These are phyloP conservation scores for Oreohelix idahoensis DNA, from an alignment of 1,140 invertebrate genomes.

Conservation along the genomic window DNA sequence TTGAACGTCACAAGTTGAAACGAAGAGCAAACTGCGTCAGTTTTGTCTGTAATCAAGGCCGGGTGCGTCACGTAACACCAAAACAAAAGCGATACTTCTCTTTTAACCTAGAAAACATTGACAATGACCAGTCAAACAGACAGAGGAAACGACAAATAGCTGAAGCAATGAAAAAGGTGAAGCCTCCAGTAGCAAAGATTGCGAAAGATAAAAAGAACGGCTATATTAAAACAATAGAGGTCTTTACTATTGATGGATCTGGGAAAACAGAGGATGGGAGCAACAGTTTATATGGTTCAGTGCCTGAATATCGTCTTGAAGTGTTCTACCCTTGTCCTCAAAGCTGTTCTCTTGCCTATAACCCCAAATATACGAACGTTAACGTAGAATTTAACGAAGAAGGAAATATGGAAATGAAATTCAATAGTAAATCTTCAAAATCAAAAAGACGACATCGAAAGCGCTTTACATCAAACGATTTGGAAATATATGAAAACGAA, in stretches of 20 bases:
- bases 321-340: slow-evolving; percentile 41
- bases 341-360: slow-evolving; percentile 36
- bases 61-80: slow-evolving; percentile 11
- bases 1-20: slow-evolving; percentile 51
- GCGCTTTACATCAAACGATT: neutral
- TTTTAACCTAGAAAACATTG: slow-evolving; percentile 22
- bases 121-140: neutral
- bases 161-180: neutral
- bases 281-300: neutral
- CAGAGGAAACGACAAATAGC: neutral
- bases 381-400: slow-evolving; percentile 9
- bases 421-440: neutral
- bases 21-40: slow-evolving; percentile 45
- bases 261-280: neutral
- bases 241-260: neutral
- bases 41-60: slow-evolving; percentile 44
- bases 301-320: slow-evolving; percentile 24
- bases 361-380: slow-evolving; percentile 43
- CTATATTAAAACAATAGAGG: neutral
- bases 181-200: neutral
- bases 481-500: neutral
- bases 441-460: neutral
- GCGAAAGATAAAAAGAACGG: neutral
- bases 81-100: slow-evolving; percentile 38
- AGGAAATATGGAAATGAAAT: slow-evolving; percentile 5